Base-by-base conservation (phyloP, 2,888 invertebrate species). In the Pasiphila rectangulata region DNA sequence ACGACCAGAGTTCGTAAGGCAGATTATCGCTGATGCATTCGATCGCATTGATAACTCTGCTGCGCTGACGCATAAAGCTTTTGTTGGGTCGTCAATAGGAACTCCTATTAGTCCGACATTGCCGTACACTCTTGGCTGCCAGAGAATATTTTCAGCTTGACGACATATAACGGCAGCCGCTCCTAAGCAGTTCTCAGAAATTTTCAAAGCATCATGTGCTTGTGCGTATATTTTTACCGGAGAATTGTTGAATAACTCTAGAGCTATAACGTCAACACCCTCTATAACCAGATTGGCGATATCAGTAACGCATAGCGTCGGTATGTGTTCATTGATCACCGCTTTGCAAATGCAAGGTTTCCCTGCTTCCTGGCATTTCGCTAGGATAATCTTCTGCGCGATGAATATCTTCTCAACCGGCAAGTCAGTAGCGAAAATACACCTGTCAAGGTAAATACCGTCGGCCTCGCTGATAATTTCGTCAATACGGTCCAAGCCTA, bases 231-330 rank as follows among this genome's bases (percentile, higher is more conserved):
- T 87, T 40, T 74, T 79, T 23, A 85, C 56, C 0, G 86, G 86
- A 5, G 84, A 83, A 63, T 85, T 80, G 51, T 83, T 87, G 56
- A 84, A 75, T 16, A 87, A 92, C 70, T 98, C 90, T 91, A 97
- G 93, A 79, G 91, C 90, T 39, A 97, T 92, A 63, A 96, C 96
- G 77, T 97, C 97, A 25, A 93, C 94, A 3, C 97, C 97, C 79
- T 98, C 97, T 13, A 97, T 84, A 27, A 98, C 93, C 6, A 96
- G 93, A 79, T 97, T 97, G 13, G 96, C 97, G n/a, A 98, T 95
- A 74, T 97, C 97, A 12, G 94, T 79, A 91, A 92, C 41, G 93
- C 96, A 57, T 93, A 94, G 53, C 91, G 90, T 63, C 91, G 95
- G 81, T 92, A 96, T 80, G 90, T 93, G 59, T 92, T 93, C 97